These are phyloP conservation scores for Fragum sueziense DNA, from an alignment of 2,888 invertebrate species.

Conservation along the genomic window DNA sequence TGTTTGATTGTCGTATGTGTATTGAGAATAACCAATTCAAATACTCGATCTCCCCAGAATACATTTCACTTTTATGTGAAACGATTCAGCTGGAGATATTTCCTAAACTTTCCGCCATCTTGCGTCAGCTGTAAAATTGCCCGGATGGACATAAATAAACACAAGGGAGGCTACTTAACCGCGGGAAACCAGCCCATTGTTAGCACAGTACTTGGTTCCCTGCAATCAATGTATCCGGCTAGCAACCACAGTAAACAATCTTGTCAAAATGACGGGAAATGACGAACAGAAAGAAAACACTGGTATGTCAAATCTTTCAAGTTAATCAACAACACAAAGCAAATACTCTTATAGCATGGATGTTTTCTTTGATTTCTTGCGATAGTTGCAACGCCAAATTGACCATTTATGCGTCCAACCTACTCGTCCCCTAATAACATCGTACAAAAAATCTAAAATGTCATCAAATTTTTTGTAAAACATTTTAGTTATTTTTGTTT, in stretches of 20 bases:
- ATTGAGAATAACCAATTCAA: conserved; percentile 52
- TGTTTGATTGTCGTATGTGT: conserved; percentile 51
- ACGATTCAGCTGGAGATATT: conserved; percentile 59
- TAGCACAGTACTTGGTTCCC: neutral
- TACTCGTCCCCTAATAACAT: too few species aligned
- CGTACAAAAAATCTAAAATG: too few species aligned
- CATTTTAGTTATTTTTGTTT: too few species aligned
- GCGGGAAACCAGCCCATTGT: neutral
- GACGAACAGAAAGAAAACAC: conserved; percentile 74
- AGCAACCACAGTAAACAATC: conserved; percentile 74
- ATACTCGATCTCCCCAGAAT: conserved; percentile 61
- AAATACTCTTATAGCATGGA: too few species aligned
- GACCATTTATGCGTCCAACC: too few species aligned
- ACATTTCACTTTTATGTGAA: conserved; percentile 59
- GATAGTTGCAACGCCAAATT: too few species aligned
- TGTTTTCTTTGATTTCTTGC: too few species aligned
- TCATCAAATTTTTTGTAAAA: too few species aligned
- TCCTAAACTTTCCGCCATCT: conserved; percentile 55
- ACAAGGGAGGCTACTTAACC: conserved; percentile 33
- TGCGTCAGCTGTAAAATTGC: conserved; percentile 49
- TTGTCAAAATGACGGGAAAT: conserved; percentile 69
- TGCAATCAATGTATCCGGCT: conserved; percentile 17
- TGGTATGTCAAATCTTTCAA: too few species aligned
- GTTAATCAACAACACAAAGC: too few species aligned
- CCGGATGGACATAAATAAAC: conserved; percentile 47